Conservation (phyloP, 2,797 vertebrate genomes). For the Phalloptychus januarius region DNA sequence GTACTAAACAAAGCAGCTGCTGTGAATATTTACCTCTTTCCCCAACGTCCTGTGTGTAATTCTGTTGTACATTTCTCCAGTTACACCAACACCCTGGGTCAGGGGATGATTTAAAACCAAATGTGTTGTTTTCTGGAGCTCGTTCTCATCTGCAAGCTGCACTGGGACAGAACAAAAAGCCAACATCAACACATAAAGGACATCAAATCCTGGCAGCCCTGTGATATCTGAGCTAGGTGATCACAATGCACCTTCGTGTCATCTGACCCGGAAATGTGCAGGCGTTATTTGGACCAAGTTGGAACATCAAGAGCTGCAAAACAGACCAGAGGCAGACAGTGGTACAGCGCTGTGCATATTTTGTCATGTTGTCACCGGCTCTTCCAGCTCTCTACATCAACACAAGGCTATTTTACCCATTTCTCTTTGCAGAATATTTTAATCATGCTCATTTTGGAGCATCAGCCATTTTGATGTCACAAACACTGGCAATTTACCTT, state of each 20-base stretch:
- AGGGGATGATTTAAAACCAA: conserved; percentile 64
- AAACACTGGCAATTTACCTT: background rate
- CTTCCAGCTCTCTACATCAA: too few relatives aligned
- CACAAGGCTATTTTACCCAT: background rate
- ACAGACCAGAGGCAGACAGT: conserved; percentile 6
- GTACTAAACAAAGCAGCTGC: conserved; percentile 12
- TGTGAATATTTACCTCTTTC: conserved; percentile 18
- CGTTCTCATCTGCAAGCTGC: conserved; percentile 74
- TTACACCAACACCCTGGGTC: conserved; percentile 44
- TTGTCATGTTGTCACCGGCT: background rate
- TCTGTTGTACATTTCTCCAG: conserved; percentile 29
- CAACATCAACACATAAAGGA: conserved; percentile 71
- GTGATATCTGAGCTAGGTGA: conserved; percentile 65
- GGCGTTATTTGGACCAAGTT: conserved; percentile 44
- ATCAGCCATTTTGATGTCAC: background rate
- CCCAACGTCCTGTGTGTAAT: conserved; percentile 24
- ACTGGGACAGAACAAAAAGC: conserved; percentile 52
- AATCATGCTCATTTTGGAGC: background rate
- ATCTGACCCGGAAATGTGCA: conserved; percentile 57
- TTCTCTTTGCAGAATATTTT: background rate
- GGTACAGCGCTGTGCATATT: background rate
- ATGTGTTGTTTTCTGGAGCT: conserved; percentile 55
- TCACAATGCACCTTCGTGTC: conserved; percentile 52
- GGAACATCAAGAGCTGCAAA: conserved; percentile 33
- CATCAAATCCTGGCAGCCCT: conserved; percentile 69